phyloP scores from a whole-genome alignment of 2,113 vertebrate species.

The Ploceus nigricollis region DNA sequence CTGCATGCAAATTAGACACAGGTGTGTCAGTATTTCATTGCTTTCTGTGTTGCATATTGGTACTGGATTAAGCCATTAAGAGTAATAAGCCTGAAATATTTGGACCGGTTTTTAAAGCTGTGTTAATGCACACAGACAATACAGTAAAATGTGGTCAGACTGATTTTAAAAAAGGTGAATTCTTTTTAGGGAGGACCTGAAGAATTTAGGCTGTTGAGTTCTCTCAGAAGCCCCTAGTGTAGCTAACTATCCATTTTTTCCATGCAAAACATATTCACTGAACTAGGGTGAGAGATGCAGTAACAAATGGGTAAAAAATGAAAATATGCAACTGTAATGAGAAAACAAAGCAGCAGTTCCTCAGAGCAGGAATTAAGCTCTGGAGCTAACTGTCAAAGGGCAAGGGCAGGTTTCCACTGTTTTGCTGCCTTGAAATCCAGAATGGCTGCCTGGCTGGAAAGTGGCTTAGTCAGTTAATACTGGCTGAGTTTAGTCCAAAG shows the following conservation, averaged over 20 bases:
- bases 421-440: neutral
- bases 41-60: neutral
- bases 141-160: accelerated
- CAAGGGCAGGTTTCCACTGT: neutral
- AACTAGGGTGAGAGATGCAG: neutral
- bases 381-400: neutral
- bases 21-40: neutral
- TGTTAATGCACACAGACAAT: neutral
- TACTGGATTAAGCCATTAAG: neutral
- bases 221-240: neutral
- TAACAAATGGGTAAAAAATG: neutral
- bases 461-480: neutral
- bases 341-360: neutral
- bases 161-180: neutral
- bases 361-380: neutral
- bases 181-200: neutral
- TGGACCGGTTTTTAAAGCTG: accelerated
- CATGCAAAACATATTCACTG: neutral
- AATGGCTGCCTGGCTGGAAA: neutral
- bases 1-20: neutral
- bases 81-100: neutral
- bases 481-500: neutral
- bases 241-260: neutral
- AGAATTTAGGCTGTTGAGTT: neutral
- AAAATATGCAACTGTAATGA: neutral